These are phyloP conservation scores for Conops quadrifasciatus DNA, from an alignment of 2,888 invertebrate genomes.

Conservation along the genomic window DNA sequence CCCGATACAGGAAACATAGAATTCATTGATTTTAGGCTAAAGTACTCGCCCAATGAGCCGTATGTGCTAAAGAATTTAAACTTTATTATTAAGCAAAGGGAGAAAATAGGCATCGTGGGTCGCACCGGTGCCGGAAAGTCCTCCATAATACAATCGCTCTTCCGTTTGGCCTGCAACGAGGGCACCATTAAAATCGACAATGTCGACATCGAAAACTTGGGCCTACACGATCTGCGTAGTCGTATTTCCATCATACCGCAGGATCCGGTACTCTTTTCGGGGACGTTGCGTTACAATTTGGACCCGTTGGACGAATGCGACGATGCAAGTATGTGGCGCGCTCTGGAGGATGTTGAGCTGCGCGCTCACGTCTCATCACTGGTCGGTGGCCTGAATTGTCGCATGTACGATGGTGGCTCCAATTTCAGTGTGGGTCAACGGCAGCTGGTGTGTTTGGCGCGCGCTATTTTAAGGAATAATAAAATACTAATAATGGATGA, in stretches of 20 bases:
- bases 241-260: slow-evolving; percentile 93
- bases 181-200: slow-evolving; percentile 82
- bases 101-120: slow-evolving; percentile 84
- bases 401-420: slow-evolving; percentile 79
- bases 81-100: slow-evolving; percentile 68
- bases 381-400: slow-evolving; percentile 69
- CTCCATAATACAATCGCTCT: slow-evolving; percentile 83
- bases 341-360: slow-evolving; percentile 80
- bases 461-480: slow-evolving; percentile 81
- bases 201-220: slow-evolving; percentile 75
- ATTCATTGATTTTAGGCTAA: slow-evolving; percentile 74
- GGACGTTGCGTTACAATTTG: slow-evolving; percentile 83
- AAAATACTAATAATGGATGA: slow-evolving; percentile 87
- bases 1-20: slow-evolving; percentile 73
- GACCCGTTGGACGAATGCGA: slow-evolving; percentile 81
- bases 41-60: slow-evolving; percentile 75
- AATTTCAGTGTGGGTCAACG: slow-evolving; percentile 90
- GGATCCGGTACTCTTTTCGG: slow-evolving; percentile 87
- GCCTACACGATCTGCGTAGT: slow-evolving; percentile 78
- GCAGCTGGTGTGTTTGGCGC: slow-evolving; percentile 86
- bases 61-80: slow-evolving; percentile 78
- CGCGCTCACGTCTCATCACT: slow-evolving; percentile 74
- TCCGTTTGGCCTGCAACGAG: slow-evolving; percentile 80
- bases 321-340: slow-evolving; percentile 80
- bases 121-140: slow-evolving; percentile 91